phyloP scores from a whole-genome alignment of 2,888 invertebrate genomes.

The Syrphus vitripennis region DNA sequence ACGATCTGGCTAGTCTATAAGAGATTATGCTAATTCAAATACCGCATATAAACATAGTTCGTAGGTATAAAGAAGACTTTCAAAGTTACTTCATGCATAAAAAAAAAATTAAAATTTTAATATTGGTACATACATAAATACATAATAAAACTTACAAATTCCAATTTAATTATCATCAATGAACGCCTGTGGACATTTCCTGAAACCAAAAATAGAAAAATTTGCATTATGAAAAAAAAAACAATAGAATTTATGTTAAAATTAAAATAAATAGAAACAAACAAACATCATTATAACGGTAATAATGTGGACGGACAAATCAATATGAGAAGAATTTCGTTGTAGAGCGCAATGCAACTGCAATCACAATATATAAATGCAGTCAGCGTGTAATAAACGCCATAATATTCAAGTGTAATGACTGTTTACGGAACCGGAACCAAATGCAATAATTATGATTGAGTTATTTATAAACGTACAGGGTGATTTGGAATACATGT shows the following conservation, averaged over 20 bases:
- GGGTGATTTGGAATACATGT: background rate
- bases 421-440: constrained; percentile 54
- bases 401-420: no score
- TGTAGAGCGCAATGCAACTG: background rate
- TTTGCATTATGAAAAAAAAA: constrained; percentile 1
- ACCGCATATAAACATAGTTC: background rate
- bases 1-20: background rate
- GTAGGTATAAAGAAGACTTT: background rate
- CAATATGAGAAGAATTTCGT: constrained; percentile 6
- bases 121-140: no score
- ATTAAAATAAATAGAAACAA: background rate
- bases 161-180: constrained; percentile 6
- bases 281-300: background rate
- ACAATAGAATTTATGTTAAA: background rate
- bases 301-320: constrained; percentile 12
- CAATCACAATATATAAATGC: constrained; percentile 19
- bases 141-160: constrained; percentile 55
- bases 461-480: background rate
- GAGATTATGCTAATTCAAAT: background rate
- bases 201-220: constrained; percentile 26
- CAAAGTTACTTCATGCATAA: constrained; percentile 35
- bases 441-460: constrained; percentile 25
- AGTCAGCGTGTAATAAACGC: background rate
- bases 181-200: constrained; percentile 1
- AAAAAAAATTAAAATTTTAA: constrained; percentile 8